Percentiles rank a stretch among this genome's conserved stretches.
phyloP scores from a whole-genome alignment of 2,888 invertebrate species.

The Epicampocera succincta region DNA sequence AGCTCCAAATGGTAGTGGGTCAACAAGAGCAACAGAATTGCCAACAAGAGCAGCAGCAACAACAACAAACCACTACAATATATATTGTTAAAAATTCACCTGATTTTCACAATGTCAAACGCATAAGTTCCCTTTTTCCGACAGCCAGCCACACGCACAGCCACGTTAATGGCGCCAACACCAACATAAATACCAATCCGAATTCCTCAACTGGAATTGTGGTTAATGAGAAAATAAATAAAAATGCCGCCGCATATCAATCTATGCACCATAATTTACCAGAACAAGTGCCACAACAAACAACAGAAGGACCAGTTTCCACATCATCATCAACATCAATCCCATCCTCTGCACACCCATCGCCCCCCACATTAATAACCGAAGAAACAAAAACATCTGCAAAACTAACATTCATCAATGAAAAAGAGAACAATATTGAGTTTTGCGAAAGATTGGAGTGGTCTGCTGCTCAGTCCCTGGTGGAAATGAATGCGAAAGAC shows the following conservation, averaged over 20 bases:
- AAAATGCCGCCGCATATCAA: conserved; percentile 72
- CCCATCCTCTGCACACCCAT: conserved; percentile 6
- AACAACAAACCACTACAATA: conserved; percentile 71
- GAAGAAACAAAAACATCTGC: conserved; percentile 17
- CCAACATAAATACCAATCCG: conserved; percentile 38
- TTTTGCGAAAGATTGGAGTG: conserved; percentile 79
- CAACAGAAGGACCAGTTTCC: conserved; percentile 33
- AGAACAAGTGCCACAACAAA: conserved; percentile 47
- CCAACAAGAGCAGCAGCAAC: conserved; percentile 57
- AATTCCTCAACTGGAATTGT: conserved; percentile 51
- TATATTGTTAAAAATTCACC: conserved; percentile 70
- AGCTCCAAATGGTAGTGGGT: conserved; percentile 57
- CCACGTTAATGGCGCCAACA: conserved; percentile 21
- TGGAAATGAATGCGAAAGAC: conserved; percentile 80
- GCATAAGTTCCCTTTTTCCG: conserved; percentile 71
- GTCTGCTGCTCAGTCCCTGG: conserved; percentile 81
- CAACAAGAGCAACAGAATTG: conserved; percentile 56
- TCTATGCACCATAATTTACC: conserved; percentile 67
- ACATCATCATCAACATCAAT: conserved; percentile 18
- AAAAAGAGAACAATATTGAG: conserved; percentile 72
- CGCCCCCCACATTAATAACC: conserved; percentile 28
- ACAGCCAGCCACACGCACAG: conserved; percentile 64
- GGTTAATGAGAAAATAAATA: conserved; percentile 69
- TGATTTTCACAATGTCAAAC: conserved; percentile 70
- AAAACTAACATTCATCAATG: conserved; percentile 61